phyloP scores from a whole-genome alignment of 1,140 invertebrate genomes.

The Himalopsyche phryganea region DNA sequence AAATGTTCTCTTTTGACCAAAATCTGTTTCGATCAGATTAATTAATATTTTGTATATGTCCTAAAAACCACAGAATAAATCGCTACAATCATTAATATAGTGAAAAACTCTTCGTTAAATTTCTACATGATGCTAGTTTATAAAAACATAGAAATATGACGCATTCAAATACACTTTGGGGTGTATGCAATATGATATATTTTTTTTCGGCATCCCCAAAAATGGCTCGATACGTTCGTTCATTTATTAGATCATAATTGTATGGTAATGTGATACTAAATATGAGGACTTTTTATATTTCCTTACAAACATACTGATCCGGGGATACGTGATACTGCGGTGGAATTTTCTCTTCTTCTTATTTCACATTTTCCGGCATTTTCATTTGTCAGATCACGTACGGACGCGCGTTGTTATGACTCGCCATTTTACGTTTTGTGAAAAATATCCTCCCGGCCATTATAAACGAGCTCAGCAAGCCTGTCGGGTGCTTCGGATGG shows the following conservation, averaged over 20 bases:
- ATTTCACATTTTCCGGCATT: conserved; percentile 17
- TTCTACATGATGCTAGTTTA: too few species aligned
- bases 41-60: too few species aligned
- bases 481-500: background rate
- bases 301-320: conserved; percentile 4
- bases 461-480: conserved; percentile 6
- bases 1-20: too few species aligned
- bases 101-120: too few species aligned
- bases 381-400: conserved; percentile 23
- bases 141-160: too few species aligned
- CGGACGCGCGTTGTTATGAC: conserved; percentile 21
- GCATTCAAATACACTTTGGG: too few species aligned
- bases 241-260: conserved; percentile 3
- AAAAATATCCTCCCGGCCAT: conserved; percentile 17
- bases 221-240: too few species aligned
- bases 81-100: too few species aligned
- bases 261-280: conserved; percentile 19
- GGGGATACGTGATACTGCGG: background rate
- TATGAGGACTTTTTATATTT: conserved; percentile 8
- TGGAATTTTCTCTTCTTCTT: conserved; percentile 4
- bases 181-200: too few species aligned
- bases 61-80: too few species aligned
- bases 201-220: too few species aligned
- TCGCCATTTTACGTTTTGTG: conserved; percentile 22
- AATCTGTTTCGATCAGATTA: too few species aligned